These are phyloP conservation scores for Pampusana beccarii DNA, from an alignment of 2,113 vertebrate genomes.

Conservation along the genomic window DNA sequence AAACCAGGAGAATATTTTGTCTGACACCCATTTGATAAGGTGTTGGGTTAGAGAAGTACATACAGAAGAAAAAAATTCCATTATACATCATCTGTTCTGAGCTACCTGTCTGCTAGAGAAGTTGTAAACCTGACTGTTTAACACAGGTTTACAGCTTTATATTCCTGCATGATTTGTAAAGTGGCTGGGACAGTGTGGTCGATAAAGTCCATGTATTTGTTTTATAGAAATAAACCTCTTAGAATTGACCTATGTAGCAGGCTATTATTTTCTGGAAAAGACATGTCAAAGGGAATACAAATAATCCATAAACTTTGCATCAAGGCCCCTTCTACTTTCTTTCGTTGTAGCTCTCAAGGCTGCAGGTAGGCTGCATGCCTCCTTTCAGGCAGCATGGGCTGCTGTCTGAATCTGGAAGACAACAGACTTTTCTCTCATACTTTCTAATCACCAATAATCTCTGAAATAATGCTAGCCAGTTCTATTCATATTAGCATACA, in stretches of 20 bases:
- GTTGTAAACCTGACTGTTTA: not conserved
- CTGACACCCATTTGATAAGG: not conserved
- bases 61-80: not conserved
- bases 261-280: not conserved
- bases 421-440: not conserved
- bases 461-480: not conserved
- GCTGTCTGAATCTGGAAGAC: not conserved
- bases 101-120: not conserved
- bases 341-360: fast-evolving
- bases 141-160: not conserved
- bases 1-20: not conserved
- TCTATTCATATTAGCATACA: not conserved
- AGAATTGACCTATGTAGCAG: not conserved
- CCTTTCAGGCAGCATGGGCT: not conserved
- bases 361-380: not conserved
- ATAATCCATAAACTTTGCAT: not conserved
- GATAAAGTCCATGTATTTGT: not conserved
- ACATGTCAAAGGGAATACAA: not conserved
- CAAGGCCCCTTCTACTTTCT: not conserved
- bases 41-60: not conserved
- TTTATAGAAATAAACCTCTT: not conserved
- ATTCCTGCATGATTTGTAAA: not conserved
- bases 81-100: not conserved
- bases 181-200: not conserved
- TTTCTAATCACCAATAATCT: not conserved